Base-by-base conservation (phyloP, 1,140 invertebrate genomes). In the Drosophila triauraria region DNA sequence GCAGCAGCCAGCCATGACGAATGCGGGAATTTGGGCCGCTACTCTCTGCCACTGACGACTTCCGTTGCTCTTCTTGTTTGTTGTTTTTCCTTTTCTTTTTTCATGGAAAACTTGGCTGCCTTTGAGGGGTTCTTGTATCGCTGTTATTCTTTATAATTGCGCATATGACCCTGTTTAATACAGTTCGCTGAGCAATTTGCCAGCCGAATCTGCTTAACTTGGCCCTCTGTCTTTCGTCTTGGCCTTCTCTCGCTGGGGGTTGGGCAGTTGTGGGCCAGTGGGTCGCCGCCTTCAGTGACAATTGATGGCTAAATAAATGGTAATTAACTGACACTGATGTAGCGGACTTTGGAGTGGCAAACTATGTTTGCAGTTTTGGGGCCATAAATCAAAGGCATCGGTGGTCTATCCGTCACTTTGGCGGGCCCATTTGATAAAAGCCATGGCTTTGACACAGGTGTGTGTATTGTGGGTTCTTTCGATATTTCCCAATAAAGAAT, bases 101-200 rank as follows among this genome's bases (percentile, higher is more conserved):
- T 42, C 70, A 82, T 82, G 64, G 50, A 83, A 74, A 60, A 78
- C 64, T 78, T 70, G 40, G 50, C 40, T 69, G 65, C 42, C 51
- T 69, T 70, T 51, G 57, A 57, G 63, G 63, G 51, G 47, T 57
- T 69, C 71, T 72, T 79, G 61, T 78, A 20, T 60, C 30, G 56
- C 64, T 69, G 76, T 79, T 87, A 83, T 83, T 87, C 80, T 88
- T 72, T 88, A 88, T 88, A 88, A 88, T 88, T 88, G 84, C 72
- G 84, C 84, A 88, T 83, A 88, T 88, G 84, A 88, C 84, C 84
- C 84, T 83, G 84, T 81, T 88, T 88, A 88, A 78, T 88, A 88
- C 84, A 88, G 84, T 88, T 88, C 84, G 78, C 64, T 80, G 84
- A 67, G 76, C 84, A 88, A 88, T 84, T 71, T 35, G 30, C 59